Evolutionary conservation across 2,113 vertebrate species (phyloP).

Genomic region (Beaufortia kweichowensis): DNA sequence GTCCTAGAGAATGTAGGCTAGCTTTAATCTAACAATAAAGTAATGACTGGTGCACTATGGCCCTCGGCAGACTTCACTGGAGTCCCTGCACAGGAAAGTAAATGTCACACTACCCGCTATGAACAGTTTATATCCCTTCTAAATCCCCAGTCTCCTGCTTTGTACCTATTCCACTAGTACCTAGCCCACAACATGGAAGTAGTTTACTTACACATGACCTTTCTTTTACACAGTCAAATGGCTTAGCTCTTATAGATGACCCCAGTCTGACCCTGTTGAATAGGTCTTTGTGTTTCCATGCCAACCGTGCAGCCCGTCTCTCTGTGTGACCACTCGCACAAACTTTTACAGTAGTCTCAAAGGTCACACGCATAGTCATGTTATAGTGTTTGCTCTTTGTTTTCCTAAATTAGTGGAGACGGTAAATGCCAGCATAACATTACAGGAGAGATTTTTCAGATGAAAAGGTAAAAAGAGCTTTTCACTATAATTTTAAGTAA

Average conservation of each 20-base stretch:
- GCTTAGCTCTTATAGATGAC: conserved; percentile 28
- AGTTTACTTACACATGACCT: conserved; percentile 32
- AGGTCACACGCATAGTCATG: conserved; percentile 50
- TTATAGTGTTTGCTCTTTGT: neutral
- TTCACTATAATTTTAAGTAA: neutral
- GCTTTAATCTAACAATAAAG: conserved; percentile 5
- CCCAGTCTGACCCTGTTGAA: conserved; percentile 34
- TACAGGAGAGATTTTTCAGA: no score
- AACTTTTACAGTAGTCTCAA: conserved; percentile 32
- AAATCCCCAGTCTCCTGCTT: conserved; percentile 21
- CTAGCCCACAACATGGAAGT: conserved; percentile 28
- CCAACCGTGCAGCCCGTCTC: conserved; percentile 1
- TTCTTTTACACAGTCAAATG: conserved; percentile 40
- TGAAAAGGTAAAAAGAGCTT: no score
- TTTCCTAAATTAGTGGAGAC: neutral
- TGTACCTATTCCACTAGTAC: conserved; percentile 9
- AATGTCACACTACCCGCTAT: conserved; percentile 23
- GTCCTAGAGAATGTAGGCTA: neutral
- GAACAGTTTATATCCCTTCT: neutral
- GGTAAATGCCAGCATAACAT: conserved; percentile 10
- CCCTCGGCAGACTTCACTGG: neutral
- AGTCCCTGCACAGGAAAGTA: conserved; percentile 2
- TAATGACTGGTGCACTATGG: conserved; percentile 21
- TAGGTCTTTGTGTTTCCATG: conserved; percentile 40
- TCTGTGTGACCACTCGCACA: conserved; percentile 19